Percentiles rank a stretch among this genome's conserved stretches.
Conservation (phyloP, 2,797 vertebrate genomes). For the Chloroceryle inda region DNA sequence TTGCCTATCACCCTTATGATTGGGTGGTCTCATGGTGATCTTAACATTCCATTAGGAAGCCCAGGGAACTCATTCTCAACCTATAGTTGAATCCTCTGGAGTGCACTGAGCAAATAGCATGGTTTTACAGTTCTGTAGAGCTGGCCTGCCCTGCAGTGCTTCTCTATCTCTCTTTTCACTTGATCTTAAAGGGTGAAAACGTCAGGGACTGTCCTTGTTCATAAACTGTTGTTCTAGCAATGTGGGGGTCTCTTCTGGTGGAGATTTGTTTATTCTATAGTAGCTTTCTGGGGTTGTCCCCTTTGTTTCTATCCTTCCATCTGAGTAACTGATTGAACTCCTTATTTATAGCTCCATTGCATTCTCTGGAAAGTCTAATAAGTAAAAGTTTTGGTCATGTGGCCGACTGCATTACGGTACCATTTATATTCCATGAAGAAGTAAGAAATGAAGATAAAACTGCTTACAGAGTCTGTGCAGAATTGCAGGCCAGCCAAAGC, state of each 20-base stretch:
- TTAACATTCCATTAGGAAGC: not conserved
- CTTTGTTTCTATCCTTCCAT: not conserved
- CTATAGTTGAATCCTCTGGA: not conserved
- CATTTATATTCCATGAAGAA: not conserved
- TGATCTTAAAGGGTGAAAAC: not conserved
- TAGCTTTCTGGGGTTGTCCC: not conserved
- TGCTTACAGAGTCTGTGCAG: not conserved
- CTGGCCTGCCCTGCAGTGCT: not conserved
- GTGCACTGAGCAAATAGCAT: not conserved
- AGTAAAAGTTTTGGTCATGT: not conserved
- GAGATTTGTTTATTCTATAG: not conserved
- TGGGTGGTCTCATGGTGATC: fast-evolving
- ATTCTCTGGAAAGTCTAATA: not conserved
- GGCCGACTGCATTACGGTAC: not conserved
- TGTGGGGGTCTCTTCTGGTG: not conserved
- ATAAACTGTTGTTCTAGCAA: not conserved
- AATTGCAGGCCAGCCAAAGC: not conserved
- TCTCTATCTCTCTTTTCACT: not conserved
- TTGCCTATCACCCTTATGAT: not conserved
- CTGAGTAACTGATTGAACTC: not conserved
- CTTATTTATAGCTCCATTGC: not conserved
- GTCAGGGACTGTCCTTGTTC: not conserved
- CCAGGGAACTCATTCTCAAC: not conserved
- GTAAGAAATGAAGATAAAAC: not conserved
- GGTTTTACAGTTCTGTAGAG: not conserved